Conservation (phyloP, 1,140 invertebrate species). For the Drosophila obscura region DNA sequence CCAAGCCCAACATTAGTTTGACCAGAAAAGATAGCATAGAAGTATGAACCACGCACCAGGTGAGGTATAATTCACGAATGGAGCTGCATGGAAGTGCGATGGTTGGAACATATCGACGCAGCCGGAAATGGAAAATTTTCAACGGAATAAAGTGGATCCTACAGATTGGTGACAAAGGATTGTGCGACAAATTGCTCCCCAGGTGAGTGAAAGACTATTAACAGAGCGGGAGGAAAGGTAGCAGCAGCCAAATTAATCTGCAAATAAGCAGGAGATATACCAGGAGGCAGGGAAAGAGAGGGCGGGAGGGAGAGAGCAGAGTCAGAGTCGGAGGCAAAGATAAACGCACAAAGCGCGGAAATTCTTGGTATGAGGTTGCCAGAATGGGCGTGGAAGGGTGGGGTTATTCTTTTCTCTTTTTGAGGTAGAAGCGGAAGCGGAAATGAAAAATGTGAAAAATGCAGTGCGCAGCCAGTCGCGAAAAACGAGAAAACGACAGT, state of each 20-base stretch:
- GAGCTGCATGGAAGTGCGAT: constrained; percentile 85
- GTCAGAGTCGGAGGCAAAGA: constrained; percentile 23
- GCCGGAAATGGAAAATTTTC: constrained; percentile 86
- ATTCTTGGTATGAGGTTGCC: constrained; percentile 8
- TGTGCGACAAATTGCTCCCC: constrained; percentile 84
- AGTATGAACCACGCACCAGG: constrained; percentile 6
- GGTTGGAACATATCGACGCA: constrained; percentile 85
- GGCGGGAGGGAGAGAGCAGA: constrained; percentile 2
- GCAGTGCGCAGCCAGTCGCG: constrained; percentile 53
- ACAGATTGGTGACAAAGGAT: constrained; percentile 85
- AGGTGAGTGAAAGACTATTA: constrained; percentile 85
- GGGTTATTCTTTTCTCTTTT: constrained; percentile 22
- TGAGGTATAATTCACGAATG: constrained; percentile 82
- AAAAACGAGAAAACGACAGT: constrained; percentile 18
- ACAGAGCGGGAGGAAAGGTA: constrained; percentile 83
- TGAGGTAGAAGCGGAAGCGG: constrained; percentile 66
- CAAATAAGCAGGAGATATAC: constrained; percentile 59
- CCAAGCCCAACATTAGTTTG: constrained; percentile 26
- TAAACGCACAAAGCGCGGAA: constrained; percentile 57
- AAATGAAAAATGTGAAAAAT: constrained; percentile 80
- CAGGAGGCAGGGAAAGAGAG: constrained; percentile 16
- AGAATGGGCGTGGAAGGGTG: neutral
- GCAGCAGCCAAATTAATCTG: constrained; percentile 85
- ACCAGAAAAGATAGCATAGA: neutral
- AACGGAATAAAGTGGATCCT: constrained; percentile 84